These are phyloP conservation scores for Blera fallax DNA, from an alignment of 2,888 invertebrate species.

Conservation along the genomic window DNA sequence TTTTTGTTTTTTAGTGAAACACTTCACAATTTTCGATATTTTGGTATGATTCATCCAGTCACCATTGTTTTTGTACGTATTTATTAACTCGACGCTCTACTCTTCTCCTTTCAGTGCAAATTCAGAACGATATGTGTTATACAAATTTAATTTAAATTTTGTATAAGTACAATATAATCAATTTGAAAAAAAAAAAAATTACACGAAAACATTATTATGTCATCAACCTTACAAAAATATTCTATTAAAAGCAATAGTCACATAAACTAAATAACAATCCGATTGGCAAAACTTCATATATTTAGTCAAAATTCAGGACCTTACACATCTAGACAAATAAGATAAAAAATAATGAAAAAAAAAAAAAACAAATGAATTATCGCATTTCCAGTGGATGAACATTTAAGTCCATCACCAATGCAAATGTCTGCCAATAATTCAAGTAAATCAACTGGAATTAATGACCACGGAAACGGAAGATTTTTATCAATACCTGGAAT, in stretches of 20 bases:
- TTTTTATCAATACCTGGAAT: constrained; percentile 81
- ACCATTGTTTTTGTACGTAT: too few species aligned
- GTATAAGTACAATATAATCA: background rate
- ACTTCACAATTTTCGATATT: too few species aligned
- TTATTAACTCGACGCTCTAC: too few species aligned
- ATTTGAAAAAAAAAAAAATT: background rate
- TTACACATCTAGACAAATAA: background rate
- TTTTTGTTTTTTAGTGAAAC: too few species aligned
- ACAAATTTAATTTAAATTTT: too few species aligned
- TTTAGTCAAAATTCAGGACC: background rate
- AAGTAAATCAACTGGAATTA: constrained; percentile 75
- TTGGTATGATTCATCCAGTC: too few species aligned
- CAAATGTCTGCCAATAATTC: constrained; percentile 76
- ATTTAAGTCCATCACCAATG: constrained; percentile 77
- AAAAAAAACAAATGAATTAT: constrained; percentile 47
- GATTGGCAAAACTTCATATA: background rate
- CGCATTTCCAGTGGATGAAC: constrained; percentile 81
- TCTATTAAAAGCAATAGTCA: too few species aligned
- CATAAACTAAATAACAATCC: background rate
- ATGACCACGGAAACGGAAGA: constrained; percentile 79
- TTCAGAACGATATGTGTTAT: too few species aligned
- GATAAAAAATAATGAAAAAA: background rate
- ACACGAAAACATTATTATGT: background rate
- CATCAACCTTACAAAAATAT: background rate
- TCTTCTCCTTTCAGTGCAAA: too few species aligned